Base-by-base conservation (phyloP, 2,888 invertebrate species). In the Spilosoma lubricipeda region DNA sequence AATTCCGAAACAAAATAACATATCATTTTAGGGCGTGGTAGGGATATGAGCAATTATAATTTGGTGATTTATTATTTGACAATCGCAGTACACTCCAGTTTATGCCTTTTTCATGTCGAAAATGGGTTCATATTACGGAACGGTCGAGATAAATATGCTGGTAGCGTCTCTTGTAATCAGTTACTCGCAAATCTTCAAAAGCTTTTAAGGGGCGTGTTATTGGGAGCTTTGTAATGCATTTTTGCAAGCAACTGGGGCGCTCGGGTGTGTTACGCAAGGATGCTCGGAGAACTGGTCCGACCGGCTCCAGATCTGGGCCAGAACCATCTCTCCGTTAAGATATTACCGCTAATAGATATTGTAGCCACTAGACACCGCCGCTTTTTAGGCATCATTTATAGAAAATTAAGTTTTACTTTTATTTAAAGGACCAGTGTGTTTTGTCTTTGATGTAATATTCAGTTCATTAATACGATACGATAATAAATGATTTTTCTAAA, bases 321-420 rank as follows among this genome's bases (percentile, higher is more conserved):
- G 93, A 93, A 89, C 89, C 94, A 95, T 95, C 94, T 93, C 93
- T 90, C 90, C 85, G 89, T 91, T 92, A 92, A 93, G 89, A 92
- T 94, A 93, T 93, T 91, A 91, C 93, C 90, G 90, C 93, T 94
- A 94, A 94, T 95, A 95, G 94, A 95, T 94, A 93, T 91, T 92
- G 90, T 91, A 89, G 83, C 87, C 88, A 85, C 89, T 90, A 88
- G 87, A 84, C 78, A 80, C 80, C 83, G 81, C 79, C 72, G 72
- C 74, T 71, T 80, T 70, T 73, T 65, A 77, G 71, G 74, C 72
- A 70, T 76, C 63, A 72, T 65, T 71, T 52, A 71, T 63, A 27
- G n/a, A 64, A 66, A 42, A 30, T 23, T 23, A 8, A 48, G 63
- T 76, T 79, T 77, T 74, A 80, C 72, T 77, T 80, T 80, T 77